These are phyloP conservation scores for Percopsis transmontana DNA, from an alignment of 2,113 vertebrate genomes.

Conservation along the genomic window DNA sequence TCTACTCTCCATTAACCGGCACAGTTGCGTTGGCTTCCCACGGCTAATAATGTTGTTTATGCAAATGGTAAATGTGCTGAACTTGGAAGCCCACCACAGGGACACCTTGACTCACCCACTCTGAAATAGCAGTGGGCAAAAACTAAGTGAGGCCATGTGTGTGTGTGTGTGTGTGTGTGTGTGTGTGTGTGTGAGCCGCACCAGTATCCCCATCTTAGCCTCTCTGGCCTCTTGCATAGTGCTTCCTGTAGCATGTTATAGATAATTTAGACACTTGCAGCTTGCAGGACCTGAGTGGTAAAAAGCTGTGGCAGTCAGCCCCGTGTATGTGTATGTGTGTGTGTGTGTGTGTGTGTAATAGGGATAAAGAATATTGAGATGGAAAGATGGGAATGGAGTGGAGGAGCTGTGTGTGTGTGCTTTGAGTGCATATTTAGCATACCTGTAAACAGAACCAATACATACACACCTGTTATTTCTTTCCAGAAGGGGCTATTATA, in stretches of 20 bases:
- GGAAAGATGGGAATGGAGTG: neutral
- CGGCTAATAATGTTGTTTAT: constrained; percentile 49
- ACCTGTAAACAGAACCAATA: neutral
- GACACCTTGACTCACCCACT: constrained; percentile 51
- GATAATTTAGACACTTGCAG: constrained; percentile 70
- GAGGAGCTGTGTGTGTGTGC: neutral
- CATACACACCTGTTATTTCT: constrained; percentile 54
- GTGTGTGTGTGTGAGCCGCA: constrained; percentile 35
- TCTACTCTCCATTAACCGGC: no score
- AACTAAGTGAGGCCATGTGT: constrained; percentile 42
- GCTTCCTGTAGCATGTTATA: constrained; percentile 62
- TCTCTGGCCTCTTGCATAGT: constrained; percentile 38
- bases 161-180: constrained; percentile 2
- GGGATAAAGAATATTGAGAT: neutral
- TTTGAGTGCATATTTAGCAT: constrained; percentile 45
- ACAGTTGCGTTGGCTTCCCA: constrained; percentile 45
- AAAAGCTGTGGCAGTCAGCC: constrained; percentile 33
- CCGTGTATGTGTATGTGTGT: constrained; percentile 45
- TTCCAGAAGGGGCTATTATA: constrained; percentile 57
- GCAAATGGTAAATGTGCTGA: constrained; percentile 43
- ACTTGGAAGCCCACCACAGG: constrained; percentile 25
- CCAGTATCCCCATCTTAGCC: constrained; percentile 51
- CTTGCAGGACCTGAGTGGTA: constrained; percentile 34
- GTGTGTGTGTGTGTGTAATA: neutral
- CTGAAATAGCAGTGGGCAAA: constrained; percentile 44